Percentiles rank a stretch among this genome's conserved stretches.
Conservation (phyloP, 1,140 invertebrate genomes). For the Listronotus bonariensis region DNA sequence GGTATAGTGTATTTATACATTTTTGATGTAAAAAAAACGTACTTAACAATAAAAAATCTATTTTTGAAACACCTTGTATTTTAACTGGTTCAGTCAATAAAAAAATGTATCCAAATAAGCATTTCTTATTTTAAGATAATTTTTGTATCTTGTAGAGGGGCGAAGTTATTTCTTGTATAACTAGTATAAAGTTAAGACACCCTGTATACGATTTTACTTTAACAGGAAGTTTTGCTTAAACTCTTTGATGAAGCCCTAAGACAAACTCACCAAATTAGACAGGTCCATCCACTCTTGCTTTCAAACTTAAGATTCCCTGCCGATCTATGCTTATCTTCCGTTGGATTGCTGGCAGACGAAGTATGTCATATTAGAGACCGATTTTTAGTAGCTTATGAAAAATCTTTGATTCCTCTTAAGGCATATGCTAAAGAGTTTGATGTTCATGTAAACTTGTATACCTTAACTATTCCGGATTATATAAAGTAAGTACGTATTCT, state of each 20-base stretch:
- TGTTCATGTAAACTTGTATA: slow-evolving; percentile 60
- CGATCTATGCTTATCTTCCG: slow-evolving; percentile 69
- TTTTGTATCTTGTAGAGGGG: no score
- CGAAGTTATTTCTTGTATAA: no score
- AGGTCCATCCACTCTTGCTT: slow-evolving; percentile 72
- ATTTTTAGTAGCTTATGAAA: slow-evolving; percentile 62
- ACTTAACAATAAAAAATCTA: no score
- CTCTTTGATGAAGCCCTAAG: slow-evolving; percentile 68
- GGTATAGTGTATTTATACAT: no score
- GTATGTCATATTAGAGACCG: slow-evolving; percentile 61
- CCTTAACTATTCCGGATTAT: slow-evolving; percentile 61
- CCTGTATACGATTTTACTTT: background rate
- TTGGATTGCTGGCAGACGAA: slow-evolving; percentile 68
- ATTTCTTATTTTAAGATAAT: no score
- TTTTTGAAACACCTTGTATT: no score
- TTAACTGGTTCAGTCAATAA: no score
- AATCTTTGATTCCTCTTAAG: slow-evolving; percentile 65
- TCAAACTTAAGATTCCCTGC: slow-evolving; percentile 69
- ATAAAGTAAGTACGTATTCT: slow-evolving; percentile 59
- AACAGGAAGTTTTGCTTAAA: slow-evolving; percentile 54
- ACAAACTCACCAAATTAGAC: slow-evolving; percentile 68
- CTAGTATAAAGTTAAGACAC: no score
- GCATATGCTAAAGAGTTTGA: slow-evolving; percentile 64
- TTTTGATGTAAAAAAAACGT: no score
- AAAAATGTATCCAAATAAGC: no score